Conservation (phyloP, 2,113 vertebrate species). For the Pelobates fuscus region DNA sequence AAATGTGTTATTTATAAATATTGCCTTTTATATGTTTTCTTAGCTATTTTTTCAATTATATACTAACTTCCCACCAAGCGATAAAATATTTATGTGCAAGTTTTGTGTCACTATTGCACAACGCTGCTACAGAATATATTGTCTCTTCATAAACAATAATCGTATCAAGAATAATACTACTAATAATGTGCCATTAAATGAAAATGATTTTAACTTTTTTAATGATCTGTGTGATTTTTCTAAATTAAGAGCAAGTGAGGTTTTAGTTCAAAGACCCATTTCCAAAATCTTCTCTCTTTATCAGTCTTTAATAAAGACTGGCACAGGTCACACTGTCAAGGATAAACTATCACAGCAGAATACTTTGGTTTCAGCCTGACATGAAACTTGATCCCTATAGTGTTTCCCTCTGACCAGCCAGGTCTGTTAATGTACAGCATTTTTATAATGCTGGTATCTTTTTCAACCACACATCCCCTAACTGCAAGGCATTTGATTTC, state of each 20-base stretch:
- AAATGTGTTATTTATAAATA: no score
- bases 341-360: constrained; percentile 67
- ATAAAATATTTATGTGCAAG: no score
- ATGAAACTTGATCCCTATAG: constrained; percentile 62
- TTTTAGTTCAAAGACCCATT: constrained; percentile 60
- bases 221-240: background rate
- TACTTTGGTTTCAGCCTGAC: constrained; percentile 66
- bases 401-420: constrained; percentile 58
- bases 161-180: no score
- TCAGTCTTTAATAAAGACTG: constrained; percentile 61
- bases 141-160: no score
- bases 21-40: no score
- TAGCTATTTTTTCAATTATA: no score
- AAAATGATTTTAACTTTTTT: background rate
- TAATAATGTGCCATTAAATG: no score
- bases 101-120: no score
- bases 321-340: constrained; percentile 66
- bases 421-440: constrained; percentile 54
- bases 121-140: no score
- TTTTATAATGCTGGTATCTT: constrained; percentile 55
- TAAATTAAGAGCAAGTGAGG: constrained; percentile 42
- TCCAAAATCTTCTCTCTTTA: constrained; percentile 62
- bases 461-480: constrained; percentile 61
- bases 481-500: constrained; percentile 75
- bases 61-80: no score